Evolutionary conservation across 2,113 vertebrate genomes (phyloP).

Genomic region (Capreolus pygargus): DNA sequence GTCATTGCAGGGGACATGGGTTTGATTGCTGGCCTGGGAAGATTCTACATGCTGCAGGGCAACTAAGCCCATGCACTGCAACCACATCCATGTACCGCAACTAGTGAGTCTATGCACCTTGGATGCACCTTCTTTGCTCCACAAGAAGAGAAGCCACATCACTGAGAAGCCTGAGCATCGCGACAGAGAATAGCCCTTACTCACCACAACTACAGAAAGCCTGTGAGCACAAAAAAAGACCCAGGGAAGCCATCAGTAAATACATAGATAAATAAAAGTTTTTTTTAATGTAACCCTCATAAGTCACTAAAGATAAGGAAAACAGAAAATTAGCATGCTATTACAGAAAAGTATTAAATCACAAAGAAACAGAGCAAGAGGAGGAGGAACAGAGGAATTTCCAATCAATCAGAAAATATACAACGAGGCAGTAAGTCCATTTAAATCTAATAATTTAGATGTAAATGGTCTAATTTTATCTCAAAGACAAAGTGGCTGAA

Average conservation of each 20-base stretch:
- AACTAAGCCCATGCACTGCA: background rate
- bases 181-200: background rate
- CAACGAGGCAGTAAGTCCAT: too few relatives aligned
- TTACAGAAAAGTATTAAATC: background rate
- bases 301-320: background rate
- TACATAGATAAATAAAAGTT: background rate
- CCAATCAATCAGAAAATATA: background rate
- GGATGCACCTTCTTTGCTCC: background rate
- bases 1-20: background rate
- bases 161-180: background rate
- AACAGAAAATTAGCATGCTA: background rate
- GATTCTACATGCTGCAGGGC: background rate
- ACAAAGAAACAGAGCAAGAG: background rate
- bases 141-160: background rate
- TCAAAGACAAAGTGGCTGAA: background rate
- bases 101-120: background rate
- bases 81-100: fast-evolving
- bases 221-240: background rate
- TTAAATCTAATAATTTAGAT: background rate
- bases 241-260: background rate
- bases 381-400: background rate
- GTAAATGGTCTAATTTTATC: background rate
- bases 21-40: background rate
- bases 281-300: background rate
- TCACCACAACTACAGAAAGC: background rate